Evolutionary conservation across 2,888 invertebrate species (phyloP).

Genomic region (Hydrotaea diabolus): DNA sequence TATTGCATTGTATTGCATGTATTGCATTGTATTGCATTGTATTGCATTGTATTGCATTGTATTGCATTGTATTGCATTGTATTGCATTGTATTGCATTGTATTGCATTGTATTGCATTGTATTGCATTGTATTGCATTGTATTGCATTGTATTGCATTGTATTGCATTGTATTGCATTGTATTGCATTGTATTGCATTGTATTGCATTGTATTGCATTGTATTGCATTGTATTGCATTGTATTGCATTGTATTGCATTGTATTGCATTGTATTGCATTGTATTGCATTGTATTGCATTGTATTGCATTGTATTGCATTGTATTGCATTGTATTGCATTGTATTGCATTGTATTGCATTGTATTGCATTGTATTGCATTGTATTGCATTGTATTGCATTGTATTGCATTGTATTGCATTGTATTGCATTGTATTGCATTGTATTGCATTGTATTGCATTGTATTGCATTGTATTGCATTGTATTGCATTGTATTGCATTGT

Average conservation of each 20-base stretch:
- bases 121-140: conserved; percentile 17
- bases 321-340: conserved; percentile 36
- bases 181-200: conserved; percentile 14
- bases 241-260: background rate
- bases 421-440: conserved; percentile 37
- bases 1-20: no score
- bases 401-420: conserved; percentile 39
- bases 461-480: conserved; percentile 37
- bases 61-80: conserved; percentile 19
- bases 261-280: conserved; percentile 26
- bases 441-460: conserved; percentile 37
- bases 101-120: conserved; percentile 20
- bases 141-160: conserved; percentile 17
- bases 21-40: no score
- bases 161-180: conserved; percentile 16
- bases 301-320: conserved; percentile 38
- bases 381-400: conserved; percentile 36
- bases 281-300: conserved; percentile 32
- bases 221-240: conserved; percentile 20
- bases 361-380: conserved; percentile 37
- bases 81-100: conserved; percentile 17
- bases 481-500: conserved; percentile 39
- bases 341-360: conserved; percentile 27
- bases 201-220: conserved; percentile 20
- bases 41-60: background rate